Base-by-base conservation (phyloP, 1,140 invertebrate species). In the Zaprionus camerounensis region DNA sequence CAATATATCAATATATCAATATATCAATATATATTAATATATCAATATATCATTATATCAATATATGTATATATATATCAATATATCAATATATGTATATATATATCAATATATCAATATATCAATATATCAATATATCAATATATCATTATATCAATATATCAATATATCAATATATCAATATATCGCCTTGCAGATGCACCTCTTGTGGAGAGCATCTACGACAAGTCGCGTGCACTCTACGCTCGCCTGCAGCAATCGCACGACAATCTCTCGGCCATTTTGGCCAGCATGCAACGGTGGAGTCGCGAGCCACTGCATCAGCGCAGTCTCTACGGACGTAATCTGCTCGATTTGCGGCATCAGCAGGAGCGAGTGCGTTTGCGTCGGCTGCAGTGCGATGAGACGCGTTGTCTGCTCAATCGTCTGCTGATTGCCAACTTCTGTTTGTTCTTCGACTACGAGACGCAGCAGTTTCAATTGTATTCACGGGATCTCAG, bases 361-460 rank as follows among this genome's bases (percentile, higher is more conserved):
- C 94, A 95, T 75, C 91, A 93, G 65, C 92, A 94, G 59, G 80
- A 94, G 88, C 84, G 93, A 91, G 66, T 93, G 71, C 77, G 85
- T 51, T 73, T 91, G 73, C 90, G 91, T 12, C 57, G 90, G 17
- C 36, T 82, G 20, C 84, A 92, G 36, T 94, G 96, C 28, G 93
- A 93, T 63, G 91, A 93, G 46, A 93, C 94, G 56, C 94, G 94
- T 24, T 87, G 93, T 41, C 93, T 94, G 73, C 93, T 96, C 22
- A 94, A 95, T 84, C 92, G 91, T 13, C 82, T 96, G n/a, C 81
- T 96, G 13, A 93, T 94, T 81, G 93, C 94, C 73, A 96, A 96
- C 80, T 93, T 94, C 61, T 92, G 93, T 71, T 84, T 95, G 11
- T 94, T 95, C 76, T 93, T 94, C 26, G 93, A 93, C 82, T 91